Base-by-base conservation (phyloP, 1,140 invertebrate species). In the Bombus pascuorum region DNA sequence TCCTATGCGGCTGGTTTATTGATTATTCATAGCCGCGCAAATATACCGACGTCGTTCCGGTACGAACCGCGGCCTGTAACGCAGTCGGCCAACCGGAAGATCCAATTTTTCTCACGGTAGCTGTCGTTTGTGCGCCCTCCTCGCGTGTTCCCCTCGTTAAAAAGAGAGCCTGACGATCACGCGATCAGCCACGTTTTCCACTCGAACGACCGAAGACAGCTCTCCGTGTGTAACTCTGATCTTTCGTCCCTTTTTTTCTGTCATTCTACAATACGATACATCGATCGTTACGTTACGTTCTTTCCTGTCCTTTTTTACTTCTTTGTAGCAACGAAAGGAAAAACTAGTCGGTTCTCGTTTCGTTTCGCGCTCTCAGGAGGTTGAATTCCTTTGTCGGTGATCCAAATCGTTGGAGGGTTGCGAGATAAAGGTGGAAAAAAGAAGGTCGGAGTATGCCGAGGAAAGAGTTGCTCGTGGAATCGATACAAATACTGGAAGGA, bases 91-190 rank as follows among this genome's bases (percentile, higher is more conserved):
- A 44, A 76, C 83, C 83, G 75, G 88, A 89, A 89, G 88, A 86
- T 89, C 71, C 88, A 88, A 89, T 89, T 89, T 89, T 89, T 89
- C 87, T 83, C 65, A 73, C 57, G 59, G 74, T 79, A 39, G 57
- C 83, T 72, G 66, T 78, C 73, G 78, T 75, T 74, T 74, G 81
- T 81, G 59, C 44, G 44, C 74, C 70, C 32, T 32, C 34, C 68
- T 87, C 81, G 71, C 76, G 71, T 85, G 44, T 76, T 65, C 34
- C 3, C 12, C 53, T 68, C 44, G 39, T 72, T 76, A 76, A 81
- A 86, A 73, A 42, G 28, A 15, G 44, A 42, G 47, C 5, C 47
- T 53, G 47, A 42, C 42, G n/a, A 70, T 65, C 53, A 87, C 71
- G 53, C 75, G 71, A 53, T n/a, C 66, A 15, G 65, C 39, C 86